Conservation (phyloP, 2,797 vertebrate species). For the Hephaestus fuliginosus region DNA sequence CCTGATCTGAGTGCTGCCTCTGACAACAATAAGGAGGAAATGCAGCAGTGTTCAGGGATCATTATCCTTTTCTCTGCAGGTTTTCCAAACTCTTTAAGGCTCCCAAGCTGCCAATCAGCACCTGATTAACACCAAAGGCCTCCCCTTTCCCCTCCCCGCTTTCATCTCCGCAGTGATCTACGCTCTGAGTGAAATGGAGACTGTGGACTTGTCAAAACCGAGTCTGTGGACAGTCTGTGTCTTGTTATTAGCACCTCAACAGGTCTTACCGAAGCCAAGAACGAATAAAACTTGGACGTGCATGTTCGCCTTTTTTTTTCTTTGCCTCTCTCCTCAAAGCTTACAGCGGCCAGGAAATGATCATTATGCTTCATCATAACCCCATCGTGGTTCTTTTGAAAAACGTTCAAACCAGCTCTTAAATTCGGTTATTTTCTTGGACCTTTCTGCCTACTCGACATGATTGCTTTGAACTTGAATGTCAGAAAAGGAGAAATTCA, state of each 20-base stretch:
- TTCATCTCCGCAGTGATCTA: slow-evolving; percentile 70
- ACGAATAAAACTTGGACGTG: slow-evolving; percentile 54
- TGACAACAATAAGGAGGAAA: slow-evolving; percentile 52
- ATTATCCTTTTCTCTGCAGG: slow-evolving; percentile 53
- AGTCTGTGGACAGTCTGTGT: slow-evolving; percentile 68
- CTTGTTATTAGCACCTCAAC: slow-evolving; percentile 75
- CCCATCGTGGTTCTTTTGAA: slow-evolving; percentile 42
- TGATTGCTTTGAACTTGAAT: slow-evolving; percentile 67
- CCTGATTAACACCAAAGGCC: slow-evolving; percentile 78
- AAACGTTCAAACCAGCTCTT: slow-evolving; percentile 57
- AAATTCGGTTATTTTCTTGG: slow-evolving; percentile 59
- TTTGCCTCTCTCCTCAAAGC: slow-evolving; percentile 20
- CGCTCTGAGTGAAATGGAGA: slow-evolving; percentile 68
- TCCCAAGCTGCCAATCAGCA: slow-evolving; percentile 78
- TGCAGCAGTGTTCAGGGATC: slow-evolving; percentile 48
- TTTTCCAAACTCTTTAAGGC: slow-evolving; percentile 59
- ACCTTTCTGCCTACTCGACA: slow-evolving; percentile 33
- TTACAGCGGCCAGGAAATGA: slow-evolving; percentile 43
- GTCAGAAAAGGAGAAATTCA: slow-evolving; percentile 68
- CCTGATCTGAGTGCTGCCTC: slow-evolving; percentile 17
- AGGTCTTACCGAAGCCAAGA: slow-evolving; percentile 60
- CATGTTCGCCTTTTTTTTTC: slow-evolving; percentile 11
- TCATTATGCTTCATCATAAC: slow-evolving; percentile 50
- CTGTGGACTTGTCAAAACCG: slow-evolving; percentile 70
- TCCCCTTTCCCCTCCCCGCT: slow-evolving; percentile 56